phyloP scores from a whole-genome alignment of 1,140 invertebrate genomes.

The Solen grandis region DNA sequence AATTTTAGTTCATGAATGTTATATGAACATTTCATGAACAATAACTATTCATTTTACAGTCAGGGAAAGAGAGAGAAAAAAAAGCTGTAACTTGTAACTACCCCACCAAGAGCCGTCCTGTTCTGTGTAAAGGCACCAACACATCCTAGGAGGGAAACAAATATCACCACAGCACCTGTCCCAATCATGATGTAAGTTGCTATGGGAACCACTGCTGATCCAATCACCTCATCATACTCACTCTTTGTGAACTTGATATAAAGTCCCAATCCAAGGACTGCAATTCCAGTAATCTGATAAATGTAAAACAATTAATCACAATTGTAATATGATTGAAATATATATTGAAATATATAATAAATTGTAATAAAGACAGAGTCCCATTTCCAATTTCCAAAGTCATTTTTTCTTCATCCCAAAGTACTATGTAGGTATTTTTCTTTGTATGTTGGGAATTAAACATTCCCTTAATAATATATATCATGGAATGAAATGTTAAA shows the following conservation, averaged over 20 bases:
- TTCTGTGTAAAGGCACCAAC: background rate
- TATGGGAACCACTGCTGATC: conserved; percentile 1
- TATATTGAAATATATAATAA: no score
- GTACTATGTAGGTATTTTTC: no score
- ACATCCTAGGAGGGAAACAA: conserved; percentile 5
- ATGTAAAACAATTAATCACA: background rate
- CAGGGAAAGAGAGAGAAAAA: background rate
- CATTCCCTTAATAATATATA: no score
- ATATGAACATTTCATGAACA: background rate
- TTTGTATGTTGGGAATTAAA: no score
- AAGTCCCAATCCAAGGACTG: background rate
- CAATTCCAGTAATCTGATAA: background rate
- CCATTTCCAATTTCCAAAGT: no score
- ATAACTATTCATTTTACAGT: background rate
- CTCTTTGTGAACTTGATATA: background rate
- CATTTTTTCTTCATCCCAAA: no score
- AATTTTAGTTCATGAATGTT: no score
- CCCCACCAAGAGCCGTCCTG: conserved; percentile 8
- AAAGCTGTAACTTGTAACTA: background rate
- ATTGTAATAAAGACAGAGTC: no score
- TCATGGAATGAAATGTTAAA: no score
- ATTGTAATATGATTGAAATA: no score
- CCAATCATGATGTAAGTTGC: conserved; percentile 12
- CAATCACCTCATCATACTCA: conserved; percentile 17
- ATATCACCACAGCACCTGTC: background rate